Base-by-base conservation (phyloP, 2,113 vertebrate species). In the Candoia aspera region DNA sequence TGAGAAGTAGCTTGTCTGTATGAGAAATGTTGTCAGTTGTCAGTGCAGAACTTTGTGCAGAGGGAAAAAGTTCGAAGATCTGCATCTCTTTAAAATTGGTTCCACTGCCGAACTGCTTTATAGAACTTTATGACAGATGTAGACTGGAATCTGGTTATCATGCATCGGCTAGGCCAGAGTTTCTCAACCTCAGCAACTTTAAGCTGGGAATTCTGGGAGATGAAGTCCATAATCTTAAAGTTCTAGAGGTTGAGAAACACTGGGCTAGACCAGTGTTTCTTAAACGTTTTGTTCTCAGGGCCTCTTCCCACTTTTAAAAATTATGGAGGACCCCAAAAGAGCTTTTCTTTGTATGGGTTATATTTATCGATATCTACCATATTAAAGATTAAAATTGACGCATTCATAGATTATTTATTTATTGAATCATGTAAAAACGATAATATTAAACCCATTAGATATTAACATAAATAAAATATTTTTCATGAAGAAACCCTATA, bases 11-110 rank as follows among this genome's bases (percentile, higher is more conserved):
- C 90, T 58, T 86, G 92, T 85, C 88, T 87, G 46, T 92, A 84
- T 92, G 94, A 93, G 91, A 93, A 93, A 84, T 53, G 19, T 58
- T 94, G 87, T 90, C 57, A 55, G 33, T 88, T 93, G 95, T 94
- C 94, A 93, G 94, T 94, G 94, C 95, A 13, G 95, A 95, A 93
- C 62, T 55, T 19, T 1, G 15, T 54, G 54, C 79, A 92, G 68
- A 59, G 86, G 17, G 9, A 29, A 55, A 1, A 23, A 54, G 12
- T 29, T 21, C 19, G 33, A 79, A 79, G 73, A 79, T 42, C 8
- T 79, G 73, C 13, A 33, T 13, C 13, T 26, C 6, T n/a, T 46
- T 84, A 19, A 79, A 79, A 29, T n/a, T 84, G 29, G 6, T 11
- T 8, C 29, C 33, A 60, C 3, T 79, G 68, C 9, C 49, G 68